A percentile compares a stretch with the other conserved stretches of the same genome.
Evolutionary conservation across 2,888 invertebrate species (phyloP).

Genomic region (Lamellibrachia satsuma): DNA sequence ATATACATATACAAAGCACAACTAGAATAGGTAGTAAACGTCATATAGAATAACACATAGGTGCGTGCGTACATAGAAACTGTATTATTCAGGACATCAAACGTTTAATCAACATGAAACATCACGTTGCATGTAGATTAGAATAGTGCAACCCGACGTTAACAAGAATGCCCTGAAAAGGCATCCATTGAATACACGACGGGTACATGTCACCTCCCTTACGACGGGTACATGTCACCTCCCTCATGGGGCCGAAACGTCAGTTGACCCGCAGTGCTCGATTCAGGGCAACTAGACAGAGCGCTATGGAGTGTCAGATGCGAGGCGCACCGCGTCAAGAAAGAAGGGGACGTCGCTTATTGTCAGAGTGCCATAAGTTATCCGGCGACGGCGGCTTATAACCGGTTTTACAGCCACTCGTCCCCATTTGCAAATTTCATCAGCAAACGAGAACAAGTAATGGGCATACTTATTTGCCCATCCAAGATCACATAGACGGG

Average conservation of each 20-base stretch:
- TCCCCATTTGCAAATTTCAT: neutral
- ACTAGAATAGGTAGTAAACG: no score
- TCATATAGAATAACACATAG: no score
- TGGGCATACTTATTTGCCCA: neutral
- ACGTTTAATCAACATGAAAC: no score
- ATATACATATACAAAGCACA: no score
- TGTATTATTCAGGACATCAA: no score
- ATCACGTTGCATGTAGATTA: no score
- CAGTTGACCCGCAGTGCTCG: neutral
- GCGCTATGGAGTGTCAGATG: neutral
- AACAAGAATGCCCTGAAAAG: no score
- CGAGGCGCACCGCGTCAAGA: neutral
- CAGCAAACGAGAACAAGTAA: neutral
- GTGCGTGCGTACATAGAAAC: no score
- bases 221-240: neutral
- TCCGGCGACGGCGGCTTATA: neutral
- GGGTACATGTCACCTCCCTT: no score
- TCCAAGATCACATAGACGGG: neutral
- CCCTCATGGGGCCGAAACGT: neutral
- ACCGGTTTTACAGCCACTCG: neutral
- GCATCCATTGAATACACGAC: no score
- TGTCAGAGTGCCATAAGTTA: neutral
- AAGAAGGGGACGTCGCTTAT: neutral
- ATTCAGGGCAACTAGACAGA: neutral
- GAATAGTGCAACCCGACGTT: no score